Evolutionary conservation across 2,113 vertebrate genomes (phyloP), one percentile per base, ranked within the genome.

Genomic region (Chionis minor): DNA sequence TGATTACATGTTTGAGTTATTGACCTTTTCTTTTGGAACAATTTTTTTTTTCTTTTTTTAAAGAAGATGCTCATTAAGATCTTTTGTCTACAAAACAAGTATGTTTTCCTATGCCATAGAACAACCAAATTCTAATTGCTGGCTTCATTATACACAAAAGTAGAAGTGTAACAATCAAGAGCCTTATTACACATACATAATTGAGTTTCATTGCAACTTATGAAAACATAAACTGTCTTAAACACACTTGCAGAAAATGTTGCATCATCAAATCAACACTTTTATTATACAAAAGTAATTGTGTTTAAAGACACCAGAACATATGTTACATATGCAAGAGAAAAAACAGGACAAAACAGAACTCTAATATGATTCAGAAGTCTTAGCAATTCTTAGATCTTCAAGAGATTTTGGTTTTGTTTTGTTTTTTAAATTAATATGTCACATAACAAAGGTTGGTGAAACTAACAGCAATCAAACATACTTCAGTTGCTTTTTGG

Each of bases 141-240:
- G 98, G 96, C 94, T 98, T 98, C 97, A 98, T 98, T 98, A 98
- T 98, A 98, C 96, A 96, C 97, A 97, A 98, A 98, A 98, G 97
- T 97, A 96, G 97, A 98, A 98, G 97, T 98, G 97, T 98, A 98
- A 98, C 98, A 98, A 98, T 98, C 98, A 98, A 98, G 97, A 97
- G 97, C 97, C 98, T 98, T 98, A 98, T 98, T 98, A 98, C 98
- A 98, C 97, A 98, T 98, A 98, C 98, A 98, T 98, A 98, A 98
- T 98, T 98, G 98, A 97, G 97, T 98, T 98, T 98, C 98, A 97
- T 98, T 98, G 97, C 96, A 97, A 98, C 97, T 98, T 98, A 98
- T 98, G 98, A 98, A 98, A 98, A 98, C 97, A 98, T 98, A 98
- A 98, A 98, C 97, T 98, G 97, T 97, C 97, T 98, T 98, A 98